Evolutionary conservation across 2,113 vertebrate species (phyloP), one percentile per base, ranked within the genome.

Genomic region (Vicugna pacos): DNA sequence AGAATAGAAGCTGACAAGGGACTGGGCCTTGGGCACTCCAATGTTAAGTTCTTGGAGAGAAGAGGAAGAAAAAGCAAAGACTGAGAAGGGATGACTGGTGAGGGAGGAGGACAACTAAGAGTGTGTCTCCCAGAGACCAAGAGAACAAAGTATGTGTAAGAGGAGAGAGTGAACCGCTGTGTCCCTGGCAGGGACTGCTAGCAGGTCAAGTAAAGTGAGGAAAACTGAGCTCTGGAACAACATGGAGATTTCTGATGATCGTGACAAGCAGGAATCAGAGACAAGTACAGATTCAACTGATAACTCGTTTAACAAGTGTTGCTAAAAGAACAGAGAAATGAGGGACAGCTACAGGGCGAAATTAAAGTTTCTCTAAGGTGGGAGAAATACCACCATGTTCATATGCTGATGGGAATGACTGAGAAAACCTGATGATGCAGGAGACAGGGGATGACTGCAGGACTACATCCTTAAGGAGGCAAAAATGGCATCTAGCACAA

Each of bases 381-480:
- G 30, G 35, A 93, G 60, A 81, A 89, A 91, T 46, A 89, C 2
- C 56, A 85, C 50, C 70, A 91, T n/a, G 28, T 84, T 80, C 77
- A 70, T 32, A 84, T 76, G 30, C 24, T 90, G 30, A 82, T 46
- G 35, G 7, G 38, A 89, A 89, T 65, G 46, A 81, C 54, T 76
- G 69, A 67, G 35, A 42, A 93, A 89, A 94, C 24, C 1, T 56
- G 26, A 81, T 80, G 60, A 56, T 56, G 19, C 13, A 60, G 70
- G 16, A 64, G 58, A 28, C 24, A 70, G 15, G 6, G 19, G 48
- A 72, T 1, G 24, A 87, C 22, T 35, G 15, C 32, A 48, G 28
- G 20, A 38, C 24, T 9, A 64, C 5, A 24, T 46, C 48, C n/a
- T 38, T 54, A 3, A 81, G 28, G 17, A 30, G 56, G 75, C 79